Evolutionary conservation across 1,140 invertebrate species (phyloP).

Genomic region (Trichonephila clavata): DNA sequence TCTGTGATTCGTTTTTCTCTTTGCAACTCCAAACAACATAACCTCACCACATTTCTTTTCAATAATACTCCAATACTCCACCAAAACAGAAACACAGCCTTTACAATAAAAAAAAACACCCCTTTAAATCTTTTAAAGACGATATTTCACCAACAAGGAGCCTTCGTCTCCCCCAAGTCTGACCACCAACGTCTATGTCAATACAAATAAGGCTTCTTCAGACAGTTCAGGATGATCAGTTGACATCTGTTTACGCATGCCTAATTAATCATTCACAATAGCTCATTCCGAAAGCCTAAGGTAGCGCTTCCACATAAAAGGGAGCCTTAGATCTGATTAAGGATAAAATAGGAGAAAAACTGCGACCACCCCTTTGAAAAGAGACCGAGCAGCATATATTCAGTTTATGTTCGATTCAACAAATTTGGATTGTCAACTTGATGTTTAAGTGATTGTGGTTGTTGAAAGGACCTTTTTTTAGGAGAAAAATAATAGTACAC

Average conservation of each 20-base stretch:
- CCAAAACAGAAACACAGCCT: not conserved
- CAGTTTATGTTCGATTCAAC: too few species aligned
- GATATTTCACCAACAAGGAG: not conserved
- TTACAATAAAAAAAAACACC: not conserved
- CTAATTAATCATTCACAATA: slow-evolving; percentile 39
- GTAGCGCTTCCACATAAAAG: slow-evolving; percentile 33
- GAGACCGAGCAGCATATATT: too few species aligned
- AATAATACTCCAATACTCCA: not conserved
- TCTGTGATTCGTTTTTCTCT: not conserved
- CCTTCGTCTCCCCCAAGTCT: not conserved
- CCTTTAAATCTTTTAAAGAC: not conserved
- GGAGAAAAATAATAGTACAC: too few species aligned
- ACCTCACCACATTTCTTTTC: not conserved
- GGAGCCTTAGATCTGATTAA: not conserved
- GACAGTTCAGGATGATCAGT: slow-evolving; percentile 21
- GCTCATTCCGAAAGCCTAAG: not conserved
- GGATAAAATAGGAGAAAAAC: not conserved
- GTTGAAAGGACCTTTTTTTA: too few species aligned
- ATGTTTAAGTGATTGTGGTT: too few species aligned
- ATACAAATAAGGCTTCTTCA: not conserved
- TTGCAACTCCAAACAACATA: not conserved
- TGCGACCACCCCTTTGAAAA: slow-evolving; percentile 16
- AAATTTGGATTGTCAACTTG: too few species aligned
- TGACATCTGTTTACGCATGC: slow-evolving; percentile 39
- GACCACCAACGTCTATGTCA: slow-evolving; percentile 3